These are phyloP conservation scores for Patella vulgata DNA, from an alignment of 1,140 invertebrate species.

Conservation along the genomic window DNA sequence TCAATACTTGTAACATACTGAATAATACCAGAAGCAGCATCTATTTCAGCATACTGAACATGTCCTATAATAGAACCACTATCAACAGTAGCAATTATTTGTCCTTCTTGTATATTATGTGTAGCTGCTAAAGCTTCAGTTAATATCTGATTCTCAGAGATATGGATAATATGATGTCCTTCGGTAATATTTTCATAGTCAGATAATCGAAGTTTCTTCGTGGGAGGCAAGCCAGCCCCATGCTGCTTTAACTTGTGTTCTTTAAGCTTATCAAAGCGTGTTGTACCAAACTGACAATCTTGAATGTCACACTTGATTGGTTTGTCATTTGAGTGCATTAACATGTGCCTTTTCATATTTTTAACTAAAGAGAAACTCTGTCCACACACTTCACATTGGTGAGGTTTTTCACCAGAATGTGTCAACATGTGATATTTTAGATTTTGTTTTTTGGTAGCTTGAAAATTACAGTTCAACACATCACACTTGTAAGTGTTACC, in stretches of 20 bases:
- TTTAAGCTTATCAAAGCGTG: conserved; percentile 71
- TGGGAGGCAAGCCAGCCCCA: conserved; percentile 41
- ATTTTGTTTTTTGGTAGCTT: conserved; percentile 68
- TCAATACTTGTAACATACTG: no score
- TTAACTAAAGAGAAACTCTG: conserved; percentile 59
- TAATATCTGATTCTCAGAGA: conserved; percentile 3
- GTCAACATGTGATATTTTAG: conserved; percentile 68
- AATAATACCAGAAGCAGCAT: no score
- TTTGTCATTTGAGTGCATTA: conserved; percentile 49
- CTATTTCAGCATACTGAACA: conserved; percentile 27
- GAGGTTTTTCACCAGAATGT: conserved; percentile 72
- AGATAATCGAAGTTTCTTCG: conserved; percentile 13
- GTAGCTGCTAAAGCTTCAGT: background rate
- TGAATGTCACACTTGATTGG: conserved; percentile 60
- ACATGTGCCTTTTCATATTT: conserved; percentile 58
- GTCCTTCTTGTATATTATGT: conserved; percentile 11
- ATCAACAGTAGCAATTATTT: conserved; percentile 20
- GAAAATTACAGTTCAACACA: conserved; percentile 66
- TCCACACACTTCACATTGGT: conserved; percentile 75
- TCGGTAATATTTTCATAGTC: background rate
- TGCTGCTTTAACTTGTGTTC: conserved; percentile 66
- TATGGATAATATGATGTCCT: conserved; percentile 8
- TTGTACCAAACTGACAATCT: conserved; percentile 69
- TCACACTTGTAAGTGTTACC: conserved; percentile 71
- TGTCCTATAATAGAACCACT: conserved; percentile 23